Base-by-base conservation (phyloP, 92 coral and sea anemone genomes). In the Siderastrea siderea region DNA sequence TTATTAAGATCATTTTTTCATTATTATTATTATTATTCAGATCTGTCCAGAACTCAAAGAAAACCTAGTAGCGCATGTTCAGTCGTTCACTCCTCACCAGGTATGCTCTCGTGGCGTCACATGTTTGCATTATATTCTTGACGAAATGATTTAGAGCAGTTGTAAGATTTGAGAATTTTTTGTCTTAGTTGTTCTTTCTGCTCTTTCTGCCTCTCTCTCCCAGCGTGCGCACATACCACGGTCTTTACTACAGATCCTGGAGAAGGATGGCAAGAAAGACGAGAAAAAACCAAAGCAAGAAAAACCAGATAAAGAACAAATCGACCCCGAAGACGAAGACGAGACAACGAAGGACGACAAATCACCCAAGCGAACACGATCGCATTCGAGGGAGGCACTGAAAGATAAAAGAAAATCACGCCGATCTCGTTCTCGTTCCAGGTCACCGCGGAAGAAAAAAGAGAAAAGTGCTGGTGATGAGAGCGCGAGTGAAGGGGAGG, bases 21-120 rank as follows among this genome's bases (percentile, higher is more conserved):
- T 48, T 10, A 9, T 57, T 17, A 53, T 55, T 45, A 38, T 74
- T 84, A 44, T 26, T 26, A 61, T 68, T 49, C 69, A 97, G 99
- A 88, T 98, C 71, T 98, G 98, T 74, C 99, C 99, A 0, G 99
- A 98, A 79, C 95, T 98, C 48, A 94, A 96, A 71, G 99, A 98
- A 54, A 93, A 94, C 69, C 83, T 98, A 54, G 96, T 96, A 17
- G 95, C 95, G 71, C 99, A 98, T 80, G 99, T 98, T 19, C 98
- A 98, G 80, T 96, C 96, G 14, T 98, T 98, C 89, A 98, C 99
- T 59, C 99, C 99, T 52, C 99, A 98, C 80, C 99, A 98, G 98
- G 99, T 98, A 77, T 80, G 81, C 81, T 49, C 15, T 38, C 1
- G 12, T 16, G 12, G 2, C 5, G 43, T 0, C 10, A 7, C 61